A percentile compares a stretch with the other conserved stretches of the same genome.
These are phyloP conservation scores for Hecatera dysodea DNA, from an alignment of 2,888 invertebrate genomes.

Conservation along the genomic window DNA sequence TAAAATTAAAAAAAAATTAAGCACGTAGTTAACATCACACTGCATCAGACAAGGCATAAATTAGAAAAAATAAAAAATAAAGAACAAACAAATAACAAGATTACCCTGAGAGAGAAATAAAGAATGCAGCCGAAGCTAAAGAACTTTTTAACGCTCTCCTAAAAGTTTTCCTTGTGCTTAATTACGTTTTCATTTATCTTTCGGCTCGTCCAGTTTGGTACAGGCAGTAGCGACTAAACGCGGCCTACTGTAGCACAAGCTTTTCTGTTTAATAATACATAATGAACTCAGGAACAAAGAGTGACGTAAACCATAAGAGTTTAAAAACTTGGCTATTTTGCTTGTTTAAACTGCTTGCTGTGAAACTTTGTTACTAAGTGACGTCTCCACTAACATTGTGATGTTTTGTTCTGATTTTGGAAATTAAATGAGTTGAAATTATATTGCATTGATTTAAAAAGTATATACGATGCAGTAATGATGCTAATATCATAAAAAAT, in stretches of 20 bases:
- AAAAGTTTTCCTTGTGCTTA: constrained; percentile 86
- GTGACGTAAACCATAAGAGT: constrained; percentile 26
- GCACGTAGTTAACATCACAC: constrained; percentile 39
- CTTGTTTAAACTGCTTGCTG: constrained; percentile 6
- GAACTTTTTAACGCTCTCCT: constrained; percentile 85
- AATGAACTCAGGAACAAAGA: constrained; percentile 27
- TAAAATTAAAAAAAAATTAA: constrained; percentile 13
- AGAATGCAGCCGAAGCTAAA: constrained; percentile 82
- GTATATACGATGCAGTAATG: too few relatives aligned
- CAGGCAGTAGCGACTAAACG: constrained; percentile 62
- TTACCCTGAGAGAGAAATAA: constrained; percentile 81
- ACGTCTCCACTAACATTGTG: background rate
- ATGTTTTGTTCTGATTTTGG: background rate
- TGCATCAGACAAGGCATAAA: constrained; percentile 67
- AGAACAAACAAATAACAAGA: constrained; percentile 81
- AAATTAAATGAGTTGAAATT: background rate
- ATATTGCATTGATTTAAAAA: too few relatives aligned
- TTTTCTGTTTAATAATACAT: constrained; percentile 60
- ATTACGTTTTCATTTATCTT: constrained; percentile 89
- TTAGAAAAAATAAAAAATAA: constrained; percentile 71
- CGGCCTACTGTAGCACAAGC: constrained; percentile 65
- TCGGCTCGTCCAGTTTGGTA: constrained; percentile 74
- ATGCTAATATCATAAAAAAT: too few relatives aligned
- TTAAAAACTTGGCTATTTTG: constrained; percentile 1
- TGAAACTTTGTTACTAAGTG: background rate